Evolutionary conservation across 2,113 vertebrate species (phyloP).

Genomic region (Brachirus orientalis): DNA sequence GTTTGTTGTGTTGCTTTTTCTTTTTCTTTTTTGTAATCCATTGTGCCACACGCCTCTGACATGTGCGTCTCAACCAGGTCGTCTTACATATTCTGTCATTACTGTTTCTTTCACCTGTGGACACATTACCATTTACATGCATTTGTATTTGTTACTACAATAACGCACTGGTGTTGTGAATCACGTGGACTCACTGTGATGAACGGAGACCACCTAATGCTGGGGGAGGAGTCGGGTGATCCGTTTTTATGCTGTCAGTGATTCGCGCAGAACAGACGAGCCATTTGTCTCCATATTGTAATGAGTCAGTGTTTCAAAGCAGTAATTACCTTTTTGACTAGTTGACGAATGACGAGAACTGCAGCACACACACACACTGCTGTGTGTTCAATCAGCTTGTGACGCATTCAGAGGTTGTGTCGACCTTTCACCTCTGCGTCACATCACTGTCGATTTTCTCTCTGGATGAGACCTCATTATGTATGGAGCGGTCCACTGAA

Average conservation of each 20-base stretch:
- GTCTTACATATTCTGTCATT: too few relatives aligned
- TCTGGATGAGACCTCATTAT: slow-evolving; percentile 41
- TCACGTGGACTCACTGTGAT: slow-evolving; percentile 54
- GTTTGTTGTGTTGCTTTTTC: too few relatives aligned
- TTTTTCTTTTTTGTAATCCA: too few relatives aligned
- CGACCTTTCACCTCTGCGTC: slow-evolving; percentile 61
- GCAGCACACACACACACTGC: background rate
- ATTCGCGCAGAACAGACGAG: slow-evolving; percentile 66
- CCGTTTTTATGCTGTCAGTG: slow-evolving; percentile 72
- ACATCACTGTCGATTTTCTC: slow-evolving; percentile 39
- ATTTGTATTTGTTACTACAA: slow-evolving; percentile 46
- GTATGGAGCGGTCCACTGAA: slow-evolving; percentile 8
- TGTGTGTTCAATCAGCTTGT: background rate
- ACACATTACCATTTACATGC: slow-evolving; percentile 42
- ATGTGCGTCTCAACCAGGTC: too few relatives aligned
- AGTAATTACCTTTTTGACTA: slow-evolving; percentile 69
- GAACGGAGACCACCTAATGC: slow-evolving; percentile 61
- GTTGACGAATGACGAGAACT: slow-evolving; percentile 71
- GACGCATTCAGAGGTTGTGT: slow-evolving; percentile 1
- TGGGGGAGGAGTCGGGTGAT: slow-evolving; percentile 51
- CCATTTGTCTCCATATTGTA: slow-evolving; percentile 75
- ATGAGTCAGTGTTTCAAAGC: slow-evolving; percentile 72
- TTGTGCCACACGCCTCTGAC: too few relatives aligned
- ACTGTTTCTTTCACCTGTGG: slow-evolving; percentile 17
- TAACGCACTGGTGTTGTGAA: slow-evolving; percentile 45